These are phyloP conservation scores for Coluber constrictor DNA, from an alignment of 2,797 vertebrate genomes.

Conservation along the genomic window DNA sequence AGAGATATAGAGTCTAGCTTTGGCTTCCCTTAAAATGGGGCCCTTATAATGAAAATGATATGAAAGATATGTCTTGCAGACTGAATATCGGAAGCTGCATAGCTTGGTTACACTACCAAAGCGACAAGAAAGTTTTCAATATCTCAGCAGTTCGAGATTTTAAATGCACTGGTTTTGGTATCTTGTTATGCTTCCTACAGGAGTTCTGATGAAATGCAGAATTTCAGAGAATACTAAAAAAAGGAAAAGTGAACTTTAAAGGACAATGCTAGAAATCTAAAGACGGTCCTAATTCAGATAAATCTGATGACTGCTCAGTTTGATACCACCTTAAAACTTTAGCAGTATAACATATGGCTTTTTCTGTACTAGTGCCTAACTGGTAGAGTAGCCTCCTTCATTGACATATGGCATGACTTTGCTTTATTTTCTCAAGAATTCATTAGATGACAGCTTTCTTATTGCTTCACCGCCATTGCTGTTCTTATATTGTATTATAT, in stretches of 20 bases:
- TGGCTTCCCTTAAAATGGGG: no score
- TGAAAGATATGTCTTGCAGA: no score
- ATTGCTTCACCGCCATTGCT: neutral
- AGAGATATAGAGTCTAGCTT: no score
- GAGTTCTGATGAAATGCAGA: neutral
- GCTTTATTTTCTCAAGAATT: neutral
- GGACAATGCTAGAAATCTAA: neutral
- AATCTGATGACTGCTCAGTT: neutral
- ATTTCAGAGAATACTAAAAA: neutral
- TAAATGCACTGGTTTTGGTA: neutral
- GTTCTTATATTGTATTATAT: neutral
- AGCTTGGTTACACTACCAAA: neutral
- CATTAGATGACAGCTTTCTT: neutral
- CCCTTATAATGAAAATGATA: no score
- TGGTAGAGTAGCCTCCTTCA: neutral
- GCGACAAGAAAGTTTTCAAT: neutral
- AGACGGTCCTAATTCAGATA: neutral
- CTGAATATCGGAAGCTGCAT: no score
- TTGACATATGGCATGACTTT: neutral
- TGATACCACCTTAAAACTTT: neutral
- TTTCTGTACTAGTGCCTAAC: neutral
- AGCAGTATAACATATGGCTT: neutral
- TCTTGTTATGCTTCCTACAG: neutral
- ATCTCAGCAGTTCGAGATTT: neutral
- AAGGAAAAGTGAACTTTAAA: neutral